These are phyloP conservation scores for Pygoscelis adeliae DNA, from an alignment of 2,113 vertebrate species.

Conservation along the genomic window DNA sequence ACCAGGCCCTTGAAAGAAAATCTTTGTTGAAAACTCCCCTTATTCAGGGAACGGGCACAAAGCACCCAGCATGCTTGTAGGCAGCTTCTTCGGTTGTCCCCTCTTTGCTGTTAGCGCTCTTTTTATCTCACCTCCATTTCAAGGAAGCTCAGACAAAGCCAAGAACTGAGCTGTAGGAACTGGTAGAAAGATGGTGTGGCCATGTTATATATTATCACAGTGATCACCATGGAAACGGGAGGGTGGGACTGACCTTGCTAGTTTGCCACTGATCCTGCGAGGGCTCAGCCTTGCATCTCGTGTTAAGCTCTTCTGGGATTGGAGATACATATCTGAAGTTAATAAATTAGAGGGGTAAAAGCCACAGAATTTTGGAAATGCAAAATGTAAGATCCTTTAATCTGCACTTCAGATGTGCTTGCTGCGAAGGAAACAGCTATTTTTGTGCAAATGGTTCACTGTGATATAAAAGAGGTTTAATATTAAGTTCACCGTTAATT, in stretches of 20 bases:
- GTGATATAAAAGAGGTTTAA: background rate
- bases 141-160: slow-evolving; percentile 2
- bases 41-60: background rate
- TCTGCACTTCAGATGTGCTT: background rate
- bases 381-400: background rate
- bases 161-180: background rate
- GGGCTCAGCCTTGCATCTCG: slow-evolving; percentile 28
- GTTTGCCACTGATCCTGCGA: slow-evolving; percentile 27
- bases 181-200: slow-evolving; percentile 5
- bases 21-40: background rate
- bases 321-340: slow-evolving; percentile 3
- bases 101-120: background rate
- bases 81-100: background rate
- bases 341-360: background rate
- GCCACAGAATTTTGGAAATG: background rate
- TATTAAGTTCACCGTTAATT: background rate
- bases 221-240: slow-evolving; percentile 50
- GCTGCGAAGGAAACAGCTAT: background rate
- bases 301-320: background rate
- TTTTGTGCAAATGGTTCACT: background rate
- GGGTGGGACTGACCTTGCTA: slow-evolving; percentile 45
- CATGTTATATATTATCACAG: background rate
- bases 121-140: background rate
- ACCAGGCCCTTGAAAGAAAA: background rate
- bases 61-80: fast-evolving